phyloP scores from a whole-genome alignment of 2,113 vertebrate species.

The Zapornia atra region DNA sequence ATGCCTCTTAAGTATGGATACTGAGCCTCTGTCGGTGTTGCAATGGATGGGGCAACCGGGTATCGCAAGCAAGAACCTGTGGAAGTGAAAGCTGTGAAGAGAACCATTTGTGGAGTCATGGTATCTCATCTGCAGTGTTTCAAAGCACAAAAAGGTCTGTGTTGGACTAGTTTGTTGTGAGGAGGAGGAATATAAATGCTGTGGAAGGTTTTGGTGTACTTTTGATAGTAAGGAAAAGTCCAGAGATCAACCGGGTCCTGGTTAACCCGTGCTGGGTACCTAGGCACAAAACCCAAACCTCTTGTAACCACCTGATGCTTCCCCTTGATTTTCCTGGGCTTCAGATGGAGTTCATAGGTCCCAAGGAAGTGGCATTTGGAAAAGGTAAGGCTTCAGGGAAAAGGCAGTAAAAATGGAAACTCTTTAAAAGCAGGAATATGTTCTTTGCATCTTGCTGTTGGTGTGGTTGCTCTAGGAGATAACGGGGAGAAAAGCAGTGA shows the following conservation, averaged over 20 bases:
- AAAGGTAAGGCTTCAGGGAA: not conserved
- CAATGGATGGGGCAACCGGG: not conserved
- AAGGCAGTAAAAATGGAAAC: not conserved
- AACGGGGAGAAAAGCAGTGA: not conserved
- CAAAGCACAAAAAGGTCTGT: not conserved
- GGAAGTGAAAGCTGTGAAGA: not conserved
- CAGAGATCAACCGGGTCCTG: not conserved
- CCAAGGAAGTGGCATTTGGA: not conserved
- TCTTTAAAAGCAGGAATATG: not conserved
- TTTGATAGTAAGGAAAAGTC: not conserved
- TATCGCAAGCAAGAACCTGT: not conserved
- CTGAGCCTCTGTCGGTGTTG: not conserved
- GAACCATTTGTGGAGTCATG: not conserved
- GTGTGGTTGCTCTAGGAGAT: not conserved
- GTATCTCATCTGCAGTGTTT: not conserved
- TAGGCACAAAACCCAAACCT: not conserved
- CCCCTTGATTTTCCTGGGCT: not conserved
- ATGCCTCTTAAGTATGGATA: not conserved
- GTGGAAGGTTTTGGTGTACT: not conserved
- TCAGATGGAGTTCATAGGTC: not conserved
- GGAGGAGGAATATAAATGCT: not conserved
- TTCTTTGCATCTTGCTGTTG: not conserved
- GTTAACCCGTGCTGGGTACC: not conserved
- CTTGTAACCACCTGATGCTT: not conserved
- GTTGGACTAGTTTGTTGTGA: not conserved